These are phyloP conservation scores for Agrenia bidenticulata DNA, from an alignment of 2,888 invertebrate species.

Conservation along the genomic window DNA sequence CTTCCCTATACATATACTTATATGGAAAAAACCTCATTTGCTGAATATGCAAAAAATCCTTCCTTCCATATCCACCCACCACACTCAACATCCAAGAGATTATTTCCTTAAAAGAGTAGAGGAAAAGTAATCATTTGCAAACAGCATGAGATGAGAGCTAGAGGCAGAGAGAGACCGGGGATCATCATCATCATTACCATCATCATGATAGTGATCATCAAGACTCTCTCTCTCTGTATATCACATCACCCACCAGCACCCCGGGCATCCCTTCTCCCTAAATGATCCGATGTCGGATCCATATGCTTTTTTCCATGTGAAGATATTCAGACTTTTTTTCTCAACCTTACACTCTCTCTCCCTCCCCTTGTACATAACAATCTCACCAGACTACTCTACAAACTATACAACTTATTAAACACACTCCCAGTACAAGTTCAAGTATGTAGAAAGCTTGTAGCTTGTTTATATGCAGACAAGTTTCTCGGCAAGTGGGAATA, in stretches of 20 bases:
- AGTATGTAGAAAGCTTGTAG: too few relatives aligned
- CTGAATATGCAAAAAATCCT: background rate
- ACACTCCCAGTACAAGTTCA: too few relatives aligned
- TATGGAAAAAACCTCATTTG: too few relatives aligned
- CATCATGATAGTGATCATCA: conserved; percentile 21
- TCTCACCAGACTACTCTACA: too few relatives aligned
- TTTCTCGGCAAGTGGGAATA: too few relatives aligned
- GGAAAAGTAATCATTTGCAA: conserved; percentile 37
- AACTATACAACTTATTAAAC: too few relatives aligned
- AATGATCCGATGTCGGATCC: conserved; percentile 8
- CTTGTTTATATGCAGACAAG: too few relatives aligned
- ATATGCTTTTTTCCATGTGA: conserved; percentile 7
- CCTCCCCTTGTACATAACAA: too few relatives aligned
- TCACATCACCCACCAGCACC: conserved; percentile 4
- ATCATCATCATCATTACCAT: conserved; percentile 20
- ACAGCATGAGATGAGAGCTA: conserved; percentile 35
- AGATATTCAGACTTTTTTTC: too few relatives aligned
- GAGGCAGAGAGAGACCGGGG: conserved; percentile 5
- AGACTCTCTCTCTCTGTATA: background rate
- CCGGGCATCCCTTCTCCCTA: conserved; percentile 7
- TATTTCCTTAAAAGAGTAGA: background rate
- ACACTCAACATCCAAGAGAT: too few relatives aligned
- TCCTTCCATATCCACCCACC: conserved; percentile 1
- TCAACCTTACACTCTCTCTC: too few relatives aligned
- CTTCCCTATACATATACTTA: too few relatives aligned